Base-by-base conservation (phyloP, 2,888 invertebrate genomes). In the Hydraecia micacea region DNA sequence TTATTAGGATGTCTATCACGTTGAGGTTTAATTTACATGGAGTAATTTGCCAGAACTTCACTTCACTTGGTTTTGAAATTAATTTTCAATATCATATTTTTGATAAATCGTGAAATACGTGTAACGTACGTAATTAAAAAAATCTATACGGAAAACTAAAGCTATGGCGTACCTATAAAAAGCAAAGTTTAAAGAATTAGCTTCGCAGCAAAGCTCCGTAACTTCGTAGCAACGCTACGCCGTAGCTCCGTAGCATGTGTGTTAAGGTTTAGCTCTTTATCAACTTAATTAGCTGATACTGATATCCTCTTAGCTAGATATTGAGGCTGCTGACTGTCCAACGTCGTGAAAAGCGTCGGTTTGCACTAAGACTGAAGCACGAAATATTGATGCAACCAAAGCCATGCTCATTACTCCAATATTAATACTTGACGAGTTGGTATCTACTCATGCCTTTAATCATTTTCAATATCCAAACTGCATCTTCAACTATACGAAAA, bases 381-480 rank as follows among this genome's bases (percentile, higher is more conserved):
- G 4, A n/a, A 60, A 58, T n/a, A 21, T 46, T 39, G 15, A 49
- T n/a, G 32, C 42, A 65, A 32, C 65, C 42, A 55, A 32, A 42
- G 13, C 32, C 32, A 42, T 36, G 25, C 25, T 28, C 6, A 80
- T 46, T n/a, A 58, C 39, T 18, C 15, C 65, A 28, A 9, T 8
- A 28, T 28, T 8, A 49, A 52, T 25, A 0, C 52, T 18, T 15
- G 52, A 32, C 36, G 15, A 81, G 15, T 42, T 36, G 7, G 55
- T 58, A n/a, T 49, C 25, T 18, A 58, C 2, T 36, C 7, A 42
- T n/a, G n/a, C 13, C 15, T 70, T 21, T n/a, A 21, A 60, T 9
- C n/a, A 36, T 49, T 69, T 49, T 79, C 68, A 72, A 84, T 69
- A 79, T 79, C 52, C 9, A 25, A 60, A 58, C 58, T 15, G 25